Conservation (phyloP, 1,140 invertebrate species). For the Drosophila pruinosa region DNA sequence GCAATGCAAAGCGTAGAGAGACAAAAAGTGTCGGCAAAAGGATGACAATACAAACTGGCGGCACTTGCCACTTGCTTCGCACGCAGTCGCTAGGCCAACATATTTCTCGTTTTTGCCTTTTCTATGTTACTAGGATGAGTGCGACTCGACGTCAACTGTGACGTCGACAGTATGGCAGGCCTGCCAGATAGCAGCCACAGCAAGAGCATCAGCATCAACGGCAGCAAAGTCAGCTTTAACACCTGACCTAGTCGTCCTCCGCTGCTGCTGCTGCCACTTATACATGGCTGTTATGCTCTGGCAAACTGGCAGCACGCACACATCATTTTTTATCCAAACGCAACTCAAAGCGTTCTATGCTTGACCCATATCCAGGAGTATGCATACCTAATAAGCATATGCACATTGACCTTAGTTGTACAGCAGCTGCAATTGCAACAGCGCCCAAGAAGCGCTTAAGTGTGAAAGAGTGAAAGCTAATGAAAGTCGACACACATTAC, state of each 20-base stretch:
- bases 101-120: conserved; percentile 28
- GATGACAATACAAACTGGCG: conserved; percentile 79
- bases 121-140: conserved; percentile 34
- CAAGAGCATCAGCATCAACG: conserved; percentile 5
- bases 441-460: neutral
- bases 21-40: conserved; percentile 55
- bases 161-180: conserved; percentile 63
- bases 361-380: conserved; percentile 48
- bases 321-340: conserved; percentile 7
- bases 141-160: conserved; percentile 41
- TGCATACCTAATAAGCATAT: conserved; percentile 12
- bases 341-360: neutral
- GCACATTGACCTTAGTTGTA: conserved; percentile 56
- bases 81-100: conserved; percentile 75
- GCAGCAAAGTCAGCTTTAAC: neutral
- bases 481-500: conserved; percentile 40
- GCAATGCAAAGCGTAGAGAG: conserved; percentile 40
- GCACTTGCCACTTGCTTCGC: conserved; percentile 71
- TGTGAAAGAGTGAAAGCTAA: conserved; percentile 39
- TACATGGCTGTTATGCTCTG: neutral
- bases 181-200: conserved; percentile 18
- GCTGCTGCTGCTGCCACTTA: neutral
- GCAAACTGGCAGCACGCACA: conserved; percentile 8
- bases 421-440: neutral
- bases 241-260: conserved; percentile 5